Conservation (phyloP, 2,113 vertebrate species). For the Tonatia bakeri region DNA sequence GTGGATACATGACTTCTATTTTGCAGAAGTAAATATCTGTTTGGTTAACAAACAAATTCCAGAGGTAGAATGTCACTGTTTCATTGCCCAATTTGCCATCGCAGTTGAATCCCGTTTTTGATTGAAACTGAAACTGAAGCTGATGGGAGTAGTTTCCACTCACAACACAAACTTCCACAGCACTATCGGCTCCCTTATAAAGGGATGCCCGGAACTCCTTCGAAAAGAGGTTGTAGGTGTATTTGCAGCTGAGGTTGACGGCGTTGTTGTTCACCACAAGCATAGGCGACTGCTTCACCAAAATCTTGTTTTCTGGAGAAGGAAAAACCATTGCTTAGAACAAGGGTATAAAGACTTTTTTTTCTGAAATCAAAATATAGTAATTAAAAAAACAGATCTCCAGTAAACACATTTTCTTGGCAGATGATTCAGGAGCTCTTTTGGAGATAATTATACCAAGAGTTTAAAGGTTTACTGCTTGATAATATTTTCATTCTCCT, state of each 20-base stretch:
- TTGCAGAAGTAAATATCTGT: constrained; percentile 87
- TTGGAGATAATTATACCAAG: not conserved
- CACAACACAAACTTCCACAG: constrained; percentile 76
- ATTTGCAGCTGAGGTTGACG: constrained; percentile 79
- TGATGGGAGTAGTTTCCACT: constrained; percentile 71
- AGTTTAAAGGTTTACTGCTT: not conserved
- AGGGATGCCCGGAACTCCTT: constrained; percentile 79
- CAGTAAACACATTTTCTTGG: constrained; percentile 7
- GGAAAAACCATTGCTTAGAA: constrained; percentile 67
- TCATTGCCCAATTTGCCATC: constrained; percentile 49
- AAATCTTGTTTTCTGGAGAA: constrained; percentile 80
- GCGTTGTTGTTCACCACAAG: constrained; percentile 58
- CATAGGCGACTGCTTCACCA: constrained; percentile 77
- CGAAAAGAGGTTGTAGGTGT: constrained; percentile 76
- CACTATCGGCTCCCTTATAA: constrained; percentile 78
- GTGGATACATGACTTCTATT: constrained; percentile 81
- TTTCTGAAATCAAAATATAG: constrained; percentile 25
- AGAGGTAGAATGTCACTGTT: constrained; percentile 80
- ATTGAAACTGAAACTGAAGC: constrained; percentile 19
- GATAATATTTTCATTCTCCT: not conserved
- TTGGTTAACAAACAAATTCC: constrained; percentile 76
- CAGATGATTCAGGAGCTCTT: not conserved
- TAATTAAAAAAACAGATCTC: constrained; percentile 18
- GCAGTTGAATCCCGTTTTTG: constrained; percentile 73
- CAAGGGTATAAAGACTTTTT: not conserved